Percentiles rank a stretch among this genome's conserved stretches.
Evolutionary conservation across 2,888 invertebrate species (phyloP).

Genomic region (Emesis furor): DNA sequence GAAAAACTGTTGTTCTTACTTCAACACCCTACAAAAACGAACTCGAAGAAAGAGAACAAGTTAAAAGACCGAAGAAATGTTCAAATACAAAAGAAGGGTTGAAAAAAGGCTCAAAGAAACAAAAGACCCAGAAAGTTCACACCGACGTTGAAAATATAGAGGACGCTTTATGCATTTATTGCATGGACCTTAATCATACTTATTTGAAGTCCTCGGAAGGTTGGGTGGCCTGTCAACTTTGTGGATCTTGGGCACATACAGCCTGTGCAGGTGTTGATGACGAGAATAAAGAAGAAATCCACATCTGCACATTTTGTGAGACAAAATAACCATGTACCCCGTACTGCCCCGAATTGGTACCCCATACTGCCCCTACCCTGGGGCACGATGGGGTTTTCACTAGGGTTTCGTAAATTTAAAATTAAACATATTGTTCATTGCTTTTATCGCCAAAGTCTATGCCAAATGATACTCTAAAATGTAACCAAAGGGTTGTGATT

Average conservation of each 20-base stretch:
- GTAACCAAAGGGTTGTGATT: conserved; percentile 40
- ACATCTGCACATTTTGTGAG: conserved; percentile 43
- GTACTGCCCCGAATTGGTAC: conserved; percentile 34
- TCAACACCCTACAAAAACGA: conserved; percentile 71
- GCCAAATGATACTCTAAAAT: conserved; percentile 62
- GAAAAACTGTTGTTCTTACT: conserved; percentile 72
- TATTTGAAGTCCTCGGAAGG: conserved; percentile 65
- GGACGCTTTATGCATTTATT: conserved; percentile 28
- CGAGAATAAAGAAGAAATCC: conserved; percentile 55
- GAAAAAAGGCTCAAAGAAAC: conserved; percentile 38
- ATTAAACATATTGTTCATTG: conserved; percentile 57
- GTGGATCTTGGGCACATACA: conserved; percentile 65
- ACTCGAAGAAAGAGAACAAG: conserved; percentile 63
- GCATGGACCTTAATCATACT: conserved; percentile 38
- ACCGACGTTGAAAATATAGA: conserved; percentile 42
- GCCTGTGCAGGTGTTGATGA: conserved; percentile 74
- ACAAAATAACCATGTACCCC: conserved; percentile 19
- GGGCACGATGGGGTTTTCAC: conserved; percentile 62
- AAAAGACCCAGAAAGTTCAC: conserved; percentile 42
- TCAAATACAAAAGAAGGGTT: conserved; percentile 61
- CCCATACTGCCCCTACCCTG: conserved; percentile 53
- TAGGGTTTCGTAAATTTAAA: conserved; percentile 34
- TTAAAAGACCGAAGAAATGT: conserved; percentile 63
- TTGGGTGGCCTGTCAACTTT: conserved; percentile 70
- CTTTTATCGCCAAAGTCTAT: conserved; percentile 52